Base-by-base conservation (phyloP, 2,888 invertebrate species). In the Leptinotarsa peninsularis region DNA sequence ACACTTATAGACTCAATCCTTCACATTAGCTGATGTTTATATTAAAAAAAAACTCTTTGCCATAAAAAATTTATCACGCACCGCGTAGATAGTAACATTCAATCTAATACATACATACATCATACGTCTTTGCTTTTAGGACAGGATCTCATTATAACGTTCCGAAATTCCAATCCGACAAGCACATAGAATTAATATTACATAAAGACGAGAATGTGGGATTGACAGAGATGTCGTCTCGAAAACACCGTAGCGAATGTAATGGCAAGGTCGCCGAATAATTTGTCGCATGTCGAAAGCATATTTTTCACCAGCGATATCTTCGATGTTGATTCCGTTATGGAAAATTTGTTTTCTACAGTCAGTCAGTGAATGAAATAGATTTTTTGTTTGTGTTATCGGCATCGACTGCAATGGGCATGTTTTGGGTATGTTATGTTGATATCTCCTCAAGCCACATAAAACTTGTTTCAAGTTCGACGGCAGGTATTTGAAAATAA, bases 151-250 rank as follows among this genome's bases (percentile, higher is more conserved):
- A 58, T 58, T 58, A 23, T 27, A 58, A 21, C 58, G 27, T 21
- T 4, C 58, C 21, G 27, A 58, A 23, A 58, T 58, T 58, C 58
- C 15, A 58, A 58, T 23, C 23, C 58, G 58, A 27, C 58, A 58
- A 23, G 58, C 27, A 58, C 27, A 58, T 58, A 27, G 23, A 58
- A 23, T 58, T 58, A 58, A 58, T 58, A 58, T 23, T 58, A 58
- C 21, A 58, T 58, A 4, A 58, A 4, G 23, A 58, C 4, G 23
- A 58, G 58, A 5, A 58, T 14, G 23, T 23, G 15, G 58, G 14
- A 58, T 58, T 23, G 58, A 58, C 14, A 17, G 23, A 58, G 58
- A 58, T 58, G 58, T 10, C 58, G 21, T 21, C 58, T 21, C 3
- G 23, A 58, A 58, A 23, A 23, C 58, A 23, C 13, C 58, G 58